Base-by-base conservation (phyloP, 2,113 vertebrate species). In the Tragelaphus imberbis region DNA sequence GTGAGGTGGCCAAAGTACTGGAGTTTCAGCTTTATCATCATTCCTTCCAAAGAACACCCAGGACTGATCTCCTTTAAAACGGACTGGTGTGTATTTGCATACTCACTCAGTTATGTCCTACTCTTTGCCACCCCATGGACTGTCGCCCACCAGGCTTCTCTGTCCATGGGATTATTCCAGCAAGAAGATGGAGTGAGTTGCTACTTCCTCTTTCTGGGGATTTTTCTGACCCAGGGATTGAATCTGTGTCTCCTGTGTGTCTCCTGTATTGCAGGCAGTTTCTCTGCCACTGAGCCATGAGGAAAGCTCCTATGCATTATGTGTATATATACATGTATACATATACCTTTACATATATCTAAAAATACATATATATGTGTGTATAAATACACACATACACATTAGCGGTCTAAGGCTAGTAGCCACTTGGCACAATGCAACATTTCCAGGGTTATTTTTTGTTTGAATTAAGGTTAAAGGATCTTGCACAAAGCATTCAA, bases 401-500 rank as follows among this genome's bases (percentile, higher is more conserved):
- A 36, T 5, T 71, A 71, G 68, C n/a, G 36, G n/a, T 71, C 80
- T 93, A 81, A 95, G 15, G 63, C 55, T 90, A 80, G 56, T 86
- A 84, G 23, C 40, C 65, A 82, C 28, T 82, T 95, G 30, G 71
- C 40, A 90, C 7, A 44, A 71, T 90, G 55, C 21, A 80, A 23
- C 25, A 84, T 90, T 96, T 88, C 21, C 47, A 88, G 17, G 14
- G 25, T 81, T 81, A 15, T 47, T 96, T 93, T 91, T 92, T 33
- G n/a, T 94, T 95, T 4, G 59, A 91, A 90, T 97, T 93, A 96
- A 28, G 28, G 79, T 95, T 96, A 96, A 92, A 94, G 63, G 28
- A 88, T 90, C 98, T 98, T 95, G 65, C 84, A 56, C 40, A 94
- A 96, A 97, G 56, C 49, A 51, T 95, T 98, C 86, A 98, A 68